Evolutionary conservation across 1,140 invertebrate species (phyloP), one percentile per base, ranked within the genome.

Genomic region (Drosophila subpulchrella): DNA sequence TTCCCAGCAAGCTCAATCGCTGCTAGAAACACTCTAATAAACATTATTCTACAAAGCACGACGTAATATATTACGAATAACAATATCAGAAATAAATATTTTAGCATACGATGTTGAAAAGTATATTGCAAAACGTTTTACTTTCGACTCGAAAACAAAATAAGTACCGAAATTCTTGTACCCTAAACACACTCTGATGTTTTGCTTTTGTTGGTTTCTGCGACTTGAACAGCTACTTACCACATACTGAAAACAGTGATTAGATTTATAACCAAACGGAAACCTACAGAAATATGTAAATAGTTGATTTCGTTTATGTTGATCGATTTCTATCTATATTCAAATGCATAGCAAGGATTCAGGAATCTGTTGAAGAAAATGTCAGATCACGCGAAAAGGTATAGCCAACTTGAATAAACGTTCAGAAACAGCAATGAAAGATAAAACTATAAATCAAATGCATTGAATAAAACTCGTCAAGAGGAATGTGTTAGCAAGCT

Each of bases 401-500:
- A 58, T 66, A 77, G 54, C 34, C 42, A 60, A 56, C 38, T 60
- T 39, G 27, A 73, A 59, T 51, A 67, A 47, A 72, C 72, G 65
- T 47, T 71, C 48, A 60, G 44, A 62, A 47, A 39, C 38, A 41
- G 58, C 44, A 67, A 39, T 24, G 20, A 73, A 70, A 48, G 7
- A 32, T 48, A 56, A 53, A 82, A 15, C 27, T 42, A 75, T 63
- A 88, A 88, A 65, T 60, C 75, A 73, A 83, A 84, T 83, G 78
- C 78, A 81, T 85, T 84, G 78, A 85, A 85, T 84, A 75, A 77
- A 84, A 89, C 84, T 89, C 84, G 84, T 89, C 84, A 89, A 89
- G 84, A 89, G 84, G 85, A 89, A 89, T 89, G 84, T 89, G 84
- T 89, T 89, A 89, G 84, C 80, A 88, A 89, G 70, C 55, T 67